phyloP scores from a whole-genome alignment of 2,888 invertebrate species.

The Drosophila fulvimacula region DNA sequence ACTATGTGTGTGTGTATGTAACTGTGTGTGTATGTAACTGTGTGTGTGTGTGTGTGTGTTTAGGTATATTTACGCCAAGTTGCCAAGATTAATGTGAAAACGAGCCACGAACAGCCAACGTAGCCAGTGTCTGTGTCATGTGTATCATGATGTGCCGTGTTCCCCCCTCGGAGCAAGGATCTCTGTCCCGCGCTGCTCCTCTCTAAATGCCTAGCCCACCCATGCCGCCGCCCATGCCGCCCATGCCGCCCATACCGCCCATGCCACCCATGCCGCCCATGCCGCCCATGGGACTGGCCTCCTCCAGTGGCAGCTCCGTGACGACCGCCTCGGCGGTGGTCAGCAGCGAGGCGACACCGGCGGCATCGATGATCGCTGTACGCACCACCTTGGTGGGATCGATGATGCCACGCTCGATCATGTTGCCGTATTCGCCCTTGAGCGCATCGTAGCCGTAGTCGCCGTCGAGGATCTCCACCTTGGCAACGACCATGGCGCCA shows the following conservation, averaged over 20 bases:
- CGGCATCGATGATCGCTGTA: conserved; percentile 97
- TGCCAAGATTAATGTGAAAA: neutral
- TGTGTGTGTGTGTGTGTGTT: neutral
- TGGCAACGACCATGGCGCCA: conserved; percentile 95
- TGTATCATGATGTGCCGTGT: neutral
- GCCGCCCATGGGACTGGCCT: conserved; percentile 85
- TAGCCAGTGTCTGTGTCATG: neutral
- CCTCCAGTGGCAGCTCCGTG: conserved; percentile 96
- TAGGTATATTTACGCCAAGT: too few species aligned
- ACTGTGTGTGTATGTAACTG: neutral
- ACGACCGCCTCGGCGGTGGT: conserved; percentile 99
- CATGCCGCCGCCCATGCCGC: conserved; percentile 59
- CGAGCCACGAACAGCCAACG: neutral
- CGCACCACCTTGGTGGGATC: conserved; percentile 97
- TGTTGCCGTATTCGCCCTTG: conserved; percentile 95
- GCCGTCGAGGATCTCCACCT: conserved; percentile 92
- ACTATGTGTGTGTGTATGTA: neutral
- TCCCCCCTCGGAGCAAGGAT: neutral
- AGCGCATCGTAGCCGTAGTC: conserved; percentile 96
- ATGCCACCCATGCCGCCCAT: conserved; percentile 56
- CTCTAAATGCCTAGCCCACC: conserved; percentile 47
- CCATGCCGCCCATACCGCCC: conserved; percentile 64
- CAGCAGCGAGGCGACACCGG: conserved; percentile 96
- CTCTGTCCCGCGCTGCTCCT: neutral
- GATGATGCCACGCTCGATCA: conserved; percentile 97